These are phyloP conservation scores for Drosophila athabasca DNA, from an alignment of 1,140 invertebrate species.

Conservation along the genomic window DNA sequence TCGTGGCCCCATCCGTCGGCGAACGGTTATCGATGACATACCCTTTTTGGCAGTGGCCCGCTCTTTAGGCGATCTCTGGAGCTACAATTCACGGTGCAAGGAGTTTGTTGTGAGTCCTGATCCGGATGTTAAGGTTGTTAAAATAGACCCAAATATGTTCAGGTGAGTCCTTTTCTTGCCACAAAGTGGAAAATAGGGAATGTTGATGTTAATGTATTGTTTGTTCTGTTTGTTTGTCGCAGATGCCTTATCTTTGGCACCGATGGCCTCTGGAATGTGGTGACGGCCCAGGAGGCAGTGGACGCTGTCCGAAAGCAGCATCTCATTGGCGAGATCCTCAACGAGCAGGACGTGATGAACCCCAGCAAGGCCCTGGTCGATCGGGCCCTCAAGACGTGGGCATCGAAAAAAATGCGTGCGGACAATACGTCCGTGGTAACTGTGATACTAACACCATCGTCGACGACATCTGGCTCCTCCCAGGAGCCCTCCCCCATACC, in stretches of 20 bases:
- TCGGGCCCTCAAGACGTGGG: constrained; percentile 91
- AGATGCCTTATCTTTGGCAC: constrained; percentile 97
- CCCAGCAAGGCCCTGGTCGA: constrained; percentile 96
- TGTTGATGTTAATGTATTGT: neutral
- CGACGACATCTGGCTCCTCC: constrained; percentile 83
- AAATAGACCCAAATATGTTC: constrained; percentile 91
- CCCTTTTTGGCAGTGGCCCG: constrained; percentile 98
- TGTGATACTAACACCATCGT: constrained; percentile 95
- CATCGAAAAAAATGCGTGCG: constrained; percentile 91
- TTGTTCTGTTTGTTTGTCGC: constrained; percentile 70
- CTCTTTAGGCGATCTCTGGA: constrained; percentile 98
- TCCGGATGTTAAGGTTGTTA: constrained; percentile 95
- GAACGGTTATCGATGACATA: constrained; percentile 96
- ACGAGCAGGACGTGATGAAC: constrained; percentile 86
- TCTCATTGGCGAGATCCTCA: constrained; percentile 88
- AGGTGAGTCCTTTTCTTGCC: constrained; percentile 76
- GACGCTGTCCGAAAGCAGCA: constrained; percentile 91
- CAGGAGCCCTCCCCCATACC: neutral
- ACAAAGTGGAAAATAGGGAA: no score
- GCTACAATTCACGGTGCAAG: constrained; percentile 94
- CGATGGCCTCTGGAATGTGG: constrained; percentile 98
- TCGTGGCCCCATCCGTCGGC: constrained; percentile 91
- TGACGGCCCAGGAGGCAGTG: constrained; percentile 93
- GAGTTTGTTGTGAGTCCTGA: constrained; percentile 98
- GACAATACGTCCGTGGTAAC: constrained; percentile 98